phyloP scores from a whole-genome alignment of 2,113 vertebrate genomes.

The Eptatretus burgeri region DNA sequence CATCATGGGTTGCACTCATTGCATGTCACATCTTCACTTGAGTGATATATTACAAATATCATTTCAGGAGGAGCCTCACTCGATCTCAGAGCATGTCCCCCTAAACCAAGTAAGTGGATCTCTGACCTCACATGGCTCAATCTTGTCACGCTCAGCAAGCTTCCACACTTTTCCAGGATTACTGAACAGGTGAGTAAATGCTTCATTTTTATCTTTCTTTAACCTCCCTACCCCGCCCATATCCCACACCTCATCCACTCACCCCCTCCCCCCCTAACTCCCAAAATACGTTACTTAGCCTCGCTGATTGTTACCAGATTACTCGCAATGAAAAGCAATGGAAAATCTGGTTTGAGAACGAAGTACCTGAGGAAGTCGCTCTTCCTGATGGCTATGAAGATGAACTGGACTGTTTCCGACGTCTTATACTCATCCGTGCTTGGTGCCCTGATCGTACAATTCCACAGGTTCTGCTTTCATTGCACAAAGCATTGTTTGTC shows the following conservation, averaged over 20 bases:
- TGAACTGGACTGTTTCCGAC: conserved; percentile 45
- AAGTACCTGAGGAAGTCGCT: conserved; percentile 55
- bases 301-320: conserved; percentile 25
- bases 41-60: not conserved
- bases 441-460: conserved; percentile 90
- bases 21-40: no score
- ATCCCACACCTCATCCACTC: no score
- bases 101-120: conserved; percentile 75
- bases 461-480: conserved; percentile 31
- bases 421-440: conserved; percentile 57
- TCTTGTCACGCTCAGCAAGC: conserved; percentile 64
- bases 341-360: conserved; percentile 80
- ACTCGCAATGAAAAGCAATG: conserved; percentile 51
- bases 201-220: not conserved
- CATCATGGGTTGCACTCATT: no score
- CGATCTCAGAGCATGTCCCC: conserved; percentile 59
- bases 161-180: conserved; percentile 54
- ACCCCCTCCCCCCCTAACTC: no score
- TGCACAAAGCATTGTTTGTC: no score
- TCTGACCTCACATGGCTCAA: conserved; percentile 88
- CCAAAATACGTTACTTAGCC: not conserved
- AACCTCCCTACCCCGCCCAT: no score
- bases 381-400: conserved; percentile 50
- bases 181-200: conserved; percentile 37
- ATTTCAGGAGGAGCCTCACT: conserved; percentile 56